Base-by-base conservation (phyloP, 1,140 invertebrate genomes). In the Macrocentrus cingulum region DNA sequence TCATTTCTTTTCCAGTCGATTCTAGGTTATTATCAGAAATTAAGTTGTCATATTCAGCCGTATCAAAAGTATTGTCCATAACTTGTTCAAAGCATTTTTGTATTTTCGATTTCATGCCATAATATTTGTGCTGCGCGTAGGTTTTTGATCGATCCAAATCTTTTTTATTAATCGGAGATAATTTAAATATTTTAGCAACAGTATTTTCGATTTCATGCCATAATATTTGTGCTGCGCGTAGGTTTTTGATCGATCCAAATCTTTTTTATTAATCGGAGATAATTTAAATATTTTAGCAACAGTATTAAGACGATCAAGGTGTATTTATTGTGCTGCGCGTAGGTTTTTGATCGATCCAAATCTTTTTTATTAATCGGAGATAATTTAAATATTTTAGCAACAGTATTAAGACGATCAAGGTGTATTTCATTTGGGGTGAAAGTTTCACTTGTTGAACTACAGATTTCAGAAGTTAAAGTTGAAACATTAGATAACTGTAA, bases 71-170 rank as follows among this genome's bases (percentile, higher is more conserved):
- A 36, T 51, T 51, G 29, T 36, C 34, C 34, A 51, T 36, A 51
- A 32, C 23, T 11, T 51, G 49, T 11, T 34, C 49, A 34, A 51
- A 51, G 49, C 34, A 51, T 51, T 6, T 11, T 51, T 51, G 23
- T 16, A 51, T 4, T 32, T 51, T 51, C 6, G 9, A 51, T 51
- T 7, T 51, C 1, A 51, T 51, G 18, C 36, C 49, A 51, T 36
- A 11, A 34, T 51, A 51, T 51, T 51, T 36, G n/a, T 16, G 49
- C 18, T 51, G 23, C n/a, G 25, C 49, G 18, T 51, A 51, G 4
- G 49, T 51, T 34, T 51, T 29, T 51, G 49, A 51, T 51, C 49
- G 49, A 51, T 51, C 49, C 18, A 51, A 18, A 1, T 32, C 29
- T 51, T 51, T 51, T 18, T 19, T 51, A 11, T 1, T 51, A 32